phyloP scores from a whole-genome alignment of 2,888 invertebrate species.

The Thymelicus lineola region DNA sequence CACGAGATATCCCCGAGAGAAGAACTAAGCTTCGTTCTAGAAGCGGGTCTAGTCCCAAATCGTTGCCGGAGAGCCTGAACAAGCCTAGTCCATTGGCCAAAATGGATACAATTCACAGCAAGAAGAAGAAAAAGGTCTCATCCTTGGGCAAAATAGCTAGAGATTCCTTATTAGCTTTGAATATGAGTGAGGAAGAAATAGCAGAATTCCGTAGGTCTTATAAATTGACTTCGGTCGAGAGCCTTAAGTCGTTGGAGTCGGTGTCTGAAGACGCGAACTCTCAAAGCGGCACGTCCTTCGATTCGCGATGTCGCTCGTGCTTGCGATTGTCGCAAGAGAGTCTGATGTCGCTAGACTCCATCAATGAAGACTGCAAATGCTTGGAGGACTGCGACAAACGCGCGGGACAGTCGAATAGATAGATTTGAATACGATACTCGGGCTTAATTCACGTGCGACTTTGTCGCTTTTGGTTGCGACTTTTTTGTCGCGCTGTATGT shows the following conservation, averaged over 20 bases:
- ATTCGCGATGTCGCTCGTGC: slow-evolving; percentile 73
- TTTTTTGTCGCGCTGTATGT: slow-evolving; percentile 1
- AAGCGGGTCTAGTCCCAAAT: slow-evolving; percentile 78
- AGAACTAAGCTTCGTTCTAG: slow-evolving; percentile 64
- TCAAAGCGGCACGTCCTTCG: slow-evolving; percentile 74
- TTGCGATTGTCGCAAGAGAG: slow-evolving; percentile 77
- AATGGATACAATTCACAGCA: slow-evolving; percentile 63
- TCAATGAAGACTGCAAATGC: slow-evolving; percentile 75
- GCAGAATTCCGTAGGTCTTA: slow-evolving; percentile 75
- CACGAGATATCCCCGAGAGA: slow-evolving; percentile 74
- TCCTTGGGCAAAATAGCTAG: slow-evolving; percentile 78
- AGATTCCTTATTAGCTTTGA: slow-evolving; percentile 75
- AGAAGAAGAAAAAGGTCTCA: slow-evolving; percentile 75
- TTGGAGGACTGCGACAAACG: slow-evolving; percentile 63
- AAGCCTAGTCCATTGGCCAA: slow-evolving; percentile 69
- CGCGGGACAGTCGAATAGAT: slow-evolving; percentile 63
- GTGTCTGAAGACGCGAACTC: slow-evolving; percentile 79
- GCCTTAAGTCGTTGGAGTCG: slow-evolving; percentile 73
- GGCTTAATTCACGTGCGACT: slow-evolving; percentile 7
- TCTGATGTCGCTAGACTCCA: slow-evolving; percentile 76
- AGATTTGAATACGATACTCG: slow-evolving; percentile 29
- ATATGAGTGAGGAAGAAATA: slow-evolving; percentile 80
- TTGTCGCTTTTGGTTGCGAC: slow-evolving; percentile 7
- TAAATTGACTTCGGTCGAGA: slow-evolving; percentile 76
- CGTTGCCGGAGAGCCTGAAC: slow-evolving; percentile 74